phyloP scores from a whole-genome alignment of 2,113 vertebrate genomes.

The Tragelaphus buxtoni region DNA sequence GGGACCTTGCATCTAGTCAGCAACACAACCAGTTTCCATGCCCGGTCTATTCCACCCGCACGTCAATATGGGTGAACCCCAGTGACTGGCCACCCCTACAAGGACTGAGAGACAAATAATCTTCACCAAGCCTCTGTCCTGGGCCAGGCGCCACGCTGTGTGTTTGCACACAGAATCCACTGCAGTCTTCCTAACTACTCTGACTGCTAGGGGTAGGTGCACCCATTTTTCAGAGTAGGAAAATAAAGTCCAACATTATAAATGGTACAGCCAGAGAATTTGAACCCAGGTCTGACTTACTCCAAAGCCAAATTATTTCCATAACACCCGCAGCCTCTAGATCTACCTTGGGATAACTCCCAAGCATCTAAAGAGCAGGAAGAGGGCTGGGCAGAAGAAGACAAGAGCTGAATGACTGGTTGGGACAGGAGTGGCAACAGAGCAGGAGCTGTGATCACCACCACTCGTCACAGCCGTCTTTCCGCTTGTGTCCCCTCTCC shows the following conservation, averaged over 20 bases:
- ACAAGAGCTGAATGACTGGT: neutral
- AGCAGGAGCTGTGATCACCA: neutral
- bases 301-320: neutral
- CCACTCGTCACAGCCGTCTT: fast-evolving
- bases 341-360: neutral
- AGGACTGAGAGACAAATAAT: neutral
- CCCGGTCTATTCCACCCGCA: neutral
- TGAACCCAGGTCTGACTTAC: neutral
- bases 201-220: neutral
- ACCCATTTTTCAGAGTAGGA: neutral
- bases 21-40: neutral
- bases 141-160: neutral
- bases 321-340: neutral
- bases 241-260: neutral
- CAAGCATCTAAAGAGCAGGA: neutral
- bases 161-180: fast-evolving
- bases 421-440: neutral
- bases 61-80: fast-evolving
- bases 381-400: neutral
- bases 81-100: neutral
- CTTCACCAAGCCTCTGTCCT: neutral
- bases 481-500: neutral
- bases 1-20: neutral
- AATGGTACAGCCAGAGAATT: neutral
- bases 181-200: neutral